A percentile compares a stretch with the other conserved stretches of the same genome.
Evolutionary conservation across 2,797 vertebrate species (phyloP).

Genomic region (Cryptoprocta ferox): DNA sequence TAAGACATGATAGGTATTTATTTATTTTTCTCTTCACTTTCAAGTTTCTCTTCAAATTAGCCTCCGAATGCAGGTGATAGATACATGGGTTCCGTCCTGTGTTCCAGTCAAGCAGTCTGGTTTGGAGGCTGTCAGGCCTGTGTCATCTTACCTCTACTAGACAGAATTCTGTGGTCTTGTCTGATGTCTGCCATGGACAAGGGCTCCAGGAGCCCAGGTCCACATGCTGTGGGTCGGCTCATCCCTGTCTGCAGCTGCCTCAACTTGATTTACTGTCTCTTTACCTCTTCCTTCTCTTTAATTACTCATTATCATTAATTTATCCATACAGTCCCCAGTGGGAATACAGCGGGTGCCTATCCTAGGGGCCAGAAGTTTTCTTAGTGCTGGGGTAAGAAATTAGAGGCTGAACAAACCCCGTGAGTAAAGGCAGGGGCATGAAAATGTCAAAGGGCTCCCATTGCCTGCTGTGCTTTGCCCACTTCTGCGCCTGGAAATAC

Average conservation of each 20-base stretch:
- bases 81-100: background rate
- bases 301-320: background rate
- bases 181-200: background rate
- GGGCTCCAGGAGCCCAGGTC: no score
- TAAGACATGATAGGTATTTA: background rate
- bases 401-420: background rate
- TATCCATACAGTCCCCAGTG: background rate
- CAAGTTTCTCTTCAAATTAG: background rate
- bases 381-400: background rate
- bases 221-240: accelerated
- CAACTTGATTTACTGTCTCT: background rate
- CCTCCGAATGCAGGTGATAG: background rate
- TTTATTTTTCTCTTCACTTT: background rate
- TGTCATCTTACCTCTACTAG: background rate
- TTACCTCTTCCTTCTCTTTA: background rate
- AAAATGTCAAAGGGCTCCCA: background rate
- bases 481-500: background rate
- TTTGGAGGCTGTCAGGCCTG: background rate
- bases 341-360: background rate
- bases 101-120: background rate
- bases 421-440: background rate
- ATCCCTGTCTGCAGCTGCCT: background rate
- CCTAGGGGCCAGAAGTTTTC: background rate
- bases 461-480: background rate
- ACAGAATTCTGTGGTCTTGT: background rate